Conservation (phyloP, 2,888 invertebrate genomes). For the Mycalesis mineus region DNA sequence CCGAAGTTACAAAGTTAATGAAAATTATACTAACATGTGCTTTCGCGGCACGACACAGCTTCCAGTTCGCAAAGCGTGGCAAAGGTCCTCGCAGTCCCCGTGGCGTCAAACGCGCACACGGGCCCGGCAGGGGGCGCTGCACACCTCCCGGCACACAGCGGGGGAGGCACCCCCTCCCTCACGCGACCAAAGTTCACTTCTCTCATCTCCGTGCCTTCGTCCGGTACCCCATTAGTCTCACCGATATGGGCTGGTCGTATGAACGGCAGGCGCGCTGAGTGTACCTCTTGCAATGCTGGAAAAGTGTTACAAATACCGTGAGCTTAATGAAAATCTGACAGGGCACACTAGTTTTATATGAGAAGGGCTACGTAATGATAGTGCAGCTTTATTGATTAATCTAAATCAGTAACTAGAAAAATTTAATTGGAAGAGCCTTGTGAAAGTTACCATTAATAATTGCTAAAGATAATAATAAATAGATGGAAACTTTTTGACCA, state of each 20-base stretch:
- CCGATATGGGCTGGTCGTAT: constrained; percentile 48
- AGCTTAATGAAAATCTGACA: too few relatives aligned
- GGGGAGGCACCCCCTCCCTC: constrained; percentile 64
- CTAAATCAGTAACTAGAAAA: too few relatives aligned
- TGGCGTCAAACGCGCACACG: constrained; percentile 78
- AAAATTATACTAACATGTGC: constrained; percentile 69
- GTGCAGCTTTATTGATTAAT: too few relatives aligned
- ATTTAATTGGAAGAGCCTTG: too few relatives aligned
- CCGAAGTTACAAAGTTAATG: too few relatives aligned
- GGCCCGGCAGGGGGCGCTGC: constrained; percentile 69
- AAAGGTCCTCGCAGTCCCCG: constrained; percentile 76
- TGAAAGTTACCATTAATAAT: too few relatives aligned
- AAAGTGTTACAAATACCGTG: too few relatives aligned
- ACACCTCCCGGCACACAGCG: constrained; percentile 63
- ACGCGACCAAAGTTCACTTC: constrained; percentile 50
- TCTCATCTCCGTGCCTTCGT: constrained; percentile 37
- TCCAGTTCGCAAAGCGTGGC: constrained; percentile 78
- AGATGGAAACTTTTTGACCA: too few relatives aligned
- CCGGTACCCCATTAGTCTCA: constrained; percentile 43
- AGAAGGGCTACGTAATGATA: too few relatives aligned
- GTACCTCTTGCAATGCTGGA: constrained; percentile 57
- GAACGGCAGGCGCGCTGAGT: constrained; percentile 56
- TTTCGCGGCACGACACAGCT: constrained; percentile 76
- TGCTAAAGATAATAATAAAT: too few relatives aligned
- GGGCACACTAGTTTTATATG: too few relatives aligned